Evolutionary conservation across 2,797 vertebrate species (phyloP).

Genomic region (Nyctibius grandis): DNA sequence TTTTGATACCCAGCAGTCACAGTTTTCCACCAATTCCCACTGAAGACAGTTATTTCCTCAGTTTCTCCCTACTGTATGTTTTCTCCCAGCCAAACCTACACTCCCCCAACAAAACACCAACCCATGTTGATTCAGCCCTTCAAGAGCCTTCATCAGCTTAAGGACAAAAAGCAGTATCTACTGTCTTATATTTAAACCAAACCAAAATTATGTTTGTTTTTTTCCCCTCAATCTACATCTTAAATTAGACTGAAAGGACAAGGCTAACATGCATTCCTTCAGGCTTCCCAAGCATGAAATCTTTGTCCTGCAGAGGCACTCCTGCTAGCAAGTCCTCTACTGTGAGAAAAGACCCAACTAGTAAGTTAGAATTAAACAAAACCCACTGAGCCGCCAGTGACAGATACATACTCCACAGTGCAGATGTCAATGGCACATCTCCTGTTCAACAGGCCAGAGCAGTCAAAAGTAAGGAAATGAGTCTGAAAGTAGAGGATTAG

Average conservation of each 20-base stretch:
- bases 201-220: background rate
- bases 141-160: background rate
- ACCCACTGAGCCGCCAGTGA: background rate
- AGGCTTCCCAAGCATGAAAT: background rate
- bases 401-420: background rate
- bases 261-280: accelerated
- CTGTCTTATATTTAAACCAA: background rate
- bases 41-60: background rate
- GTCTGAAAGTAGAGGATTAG: background rate
- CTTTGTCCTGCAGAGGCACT: background rate
- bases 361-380: background rate
- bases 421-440: background rate
- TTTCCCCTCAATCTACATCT: background rate
- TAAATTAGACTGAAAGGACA: background rate
- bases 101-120: background rate
- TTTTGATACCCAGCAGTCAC: background rate
- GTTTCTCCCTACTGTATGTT: background rate
- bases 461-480: background rate
- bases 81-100: background rate
- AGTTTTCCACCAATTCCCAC: background rate
- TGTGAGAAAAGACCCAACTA: background rate
- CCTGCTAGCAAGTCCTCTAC: background rate
- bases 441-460: background rate
- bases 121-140: background rate
- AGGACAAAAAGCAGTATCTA: background rate